A percentile compares a stretch with the other conserved stretches of the same genome.
These are phyloP conservation scores for Apotomis turbidana DNA, from an alignment of 2,888 invertebrate genomes.

Conservation along the genomic window DNA sequence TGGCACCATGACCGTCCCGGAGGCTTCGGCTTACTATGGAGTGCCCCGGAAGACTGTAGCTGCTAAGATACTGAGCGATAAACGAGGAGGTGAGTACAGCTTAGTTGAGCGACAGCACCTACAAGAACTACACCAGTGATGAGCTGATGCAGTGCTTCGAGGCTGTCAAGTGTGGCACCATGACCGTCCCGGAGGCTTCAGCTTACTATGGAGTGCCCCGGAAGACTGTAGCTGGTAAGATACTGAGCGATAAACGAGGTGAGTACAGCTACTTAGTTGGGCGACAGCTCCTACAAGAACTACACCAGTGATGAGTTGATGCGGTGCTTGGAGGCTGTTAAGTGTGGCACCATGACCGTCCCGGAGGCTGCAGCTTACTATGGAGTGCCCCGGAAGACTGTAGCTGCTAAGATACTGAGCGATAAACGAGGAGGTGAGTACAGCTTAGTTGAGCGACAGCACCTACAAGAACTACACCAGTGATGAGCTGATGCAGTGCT, in stretches of 20 bases:
- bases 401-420: conserved; percentile 45
- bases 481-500: conserved; percentile 50
- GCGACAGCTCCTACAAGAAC: conserved; percentile 51
- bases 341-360: conserved; percentile 38
- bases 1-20: conserved; percentile 44
- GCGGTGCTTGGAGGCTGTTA: conserved; percentile 42
- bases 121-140: conserved; percentile 57
- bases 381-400: conserved; percentile 60
- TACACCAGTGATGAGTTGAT: conserved; percentile 54
- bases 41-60: conserved; percentile 61
- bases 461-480: conserved; percentile 58
- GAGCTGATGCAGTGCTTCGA: conserved; percentile 50
- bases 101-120: conserved; percentile 33
- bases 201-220: conserved; percentile 56
- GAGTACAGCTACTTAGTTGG: neutral
- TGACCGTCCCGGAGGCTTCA: conserved; percentile 51
- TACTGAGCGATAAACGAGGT: conserved; percentile 29
- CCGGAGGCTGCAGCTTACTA: conserved; percentile 51
- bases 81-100: conserved; percentile 25
- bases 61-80: conserved; percentile 40
- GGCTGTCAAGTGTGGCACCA: conserved; percentile 20
- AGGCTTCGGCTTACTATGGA: conserved; percentile 53
- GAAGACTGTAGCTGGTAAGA: conserved; percentile 55
- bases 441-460: neutral
- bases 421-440: conserved; percentile 30